phyloP scores from a whole-genome alignment of 1,140 invertebrate genomes.

The Drosophila pallidifrons region DNA sequence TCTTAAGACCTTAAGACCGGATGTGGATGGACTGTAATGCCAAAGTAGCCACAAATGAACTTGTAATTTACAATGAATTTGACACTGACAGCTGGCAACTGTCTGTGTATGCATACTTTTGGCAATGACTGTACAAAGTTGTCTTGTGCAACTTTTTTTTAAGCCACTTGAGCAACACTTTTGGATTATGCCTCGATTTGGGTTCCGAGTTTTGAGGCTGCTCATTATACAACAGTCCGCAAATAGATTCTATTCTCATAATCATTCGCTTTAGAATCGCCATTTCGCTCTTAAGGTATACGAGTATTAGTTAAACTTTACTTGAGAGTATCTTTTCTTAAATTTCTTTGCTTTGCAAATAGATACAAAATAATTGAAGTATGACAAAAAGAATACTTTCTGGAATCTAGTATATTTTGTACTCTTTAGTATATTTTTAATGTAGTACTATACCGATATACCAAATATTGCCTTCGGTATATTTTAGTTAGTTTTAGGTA shows the following conservation, averaged over 20 bases:
- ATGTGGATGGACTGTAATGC: slow-evolving; percentile 65
- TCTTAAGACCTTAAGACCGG: slow-evolving; percentile 47
- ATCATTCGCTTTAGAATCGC: background rate
- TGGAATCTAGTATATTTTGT: too few species aligned
- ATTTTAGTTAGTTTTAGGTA: too few species aligned
- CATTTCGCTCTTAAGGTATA: background rate
- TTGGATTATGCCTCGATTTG: slow-evolving; percentile 14
- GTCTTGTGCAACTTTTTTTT: slow-evolving; percentile 31
- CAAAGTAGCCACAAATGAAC: slow-evolving; percentile 69
- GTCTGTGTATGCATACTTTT: background rate
- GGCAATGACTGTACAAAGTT: slow-evolving; percentile 26
- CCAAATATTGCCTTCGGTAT: too few species aligned
- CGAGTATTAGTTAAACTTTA: background rate
- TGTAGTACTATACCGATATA: too few species aligned
- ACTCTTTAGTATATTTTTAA: too few species aligned
- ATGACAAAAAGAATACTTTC: too few species aligned
- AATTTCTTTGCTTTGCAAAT: too few species aligned
- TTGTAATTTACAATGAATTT: slow-evolving; percentile 78
- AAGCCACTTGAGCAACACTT: slow-evolving; percentile 11
- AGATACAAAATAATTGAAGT: too few species aligned
- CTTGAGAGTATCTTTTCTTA: too few species aligned
- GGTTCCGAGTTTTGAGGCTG: too few species aligned
- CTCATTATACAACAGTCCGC: slow-evolving; percentile 10
- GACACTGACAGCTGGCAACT: slow-evolving; percentile 73
- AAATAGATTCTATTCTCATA: slow-evolving; percentile 9